phyloP scores from a whole-genome alignment of 2,888 invertebrate genomes.

The Eristalinus sepulchralis region DNA sequence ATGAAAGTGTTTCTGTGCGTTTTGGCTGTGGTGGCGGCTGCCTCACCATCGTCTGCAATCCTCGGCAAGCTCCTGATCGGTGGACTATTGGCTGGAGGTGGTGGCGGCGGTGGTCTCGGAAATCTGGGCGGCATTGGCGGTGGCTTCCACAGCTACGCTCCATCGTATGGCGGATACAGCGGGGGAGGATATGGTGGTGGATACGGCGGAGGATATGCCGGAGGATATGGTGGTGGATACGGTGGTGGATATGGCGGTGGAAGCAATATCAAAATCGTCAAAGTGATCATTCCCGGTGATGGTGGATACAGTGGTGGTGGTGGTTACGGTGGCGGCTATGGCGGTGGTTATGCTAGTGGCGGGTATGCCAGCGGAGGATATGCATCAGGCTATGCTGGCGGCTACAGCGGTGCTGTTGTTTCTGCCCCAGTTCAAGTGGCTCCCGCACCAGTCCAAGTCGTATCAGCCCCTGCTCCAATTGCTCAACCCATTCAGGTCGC shows the following conservation, averaged over 20 bases:
- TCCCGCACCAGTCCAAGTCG: neutral
- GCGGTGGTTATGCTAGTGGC: neutral
- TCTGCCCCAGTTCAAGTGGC: constrained; percentile 16
- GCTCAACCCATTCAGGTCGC: neutral
- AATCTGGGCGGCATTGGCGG: constrained; percentile 9
- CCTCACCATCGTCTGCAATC: constrained; percentile 52
- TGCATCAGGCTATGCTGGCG: neutral
- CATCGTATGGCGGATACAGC: neutral
- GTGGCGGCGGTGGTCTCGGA: constrained; percentile 31
- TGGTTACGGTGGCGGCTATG: constrained; percentile 11
- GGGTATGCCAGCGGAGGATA: constrained; percentile 12
- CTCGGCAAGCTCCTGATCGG: constrained; percentile 29
- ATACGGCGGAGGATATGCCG: constrained; percentile 21
- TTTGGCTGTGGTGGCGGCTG: constrained; percentile 53
- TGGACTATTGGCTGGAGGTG: neutral
- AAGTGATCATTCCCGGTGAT: constrained; percentile 30
- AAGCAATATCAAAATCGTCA: constrained; percentile 39
- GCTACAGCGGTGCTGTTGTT: neutral
- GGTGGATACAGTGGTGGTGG: constrained; percentile 30
- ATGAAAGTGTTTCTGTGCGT: constrained; percentile 69
- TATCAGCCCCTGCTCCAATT: neutral
- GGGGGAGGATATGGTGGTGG: constrained; percentile 30
- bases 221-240: constrained; percentile 38
- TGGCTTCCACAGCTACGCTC: constrained; percentile 4
- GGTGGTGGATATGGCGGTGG: constrained; percentile 49